Percentiles rank a stretch among this genome's conserved stretches.
phyloP scores from a whole-genome alignment of 2,888 invertebrate genomes.

The Acleris literana region DNA sequence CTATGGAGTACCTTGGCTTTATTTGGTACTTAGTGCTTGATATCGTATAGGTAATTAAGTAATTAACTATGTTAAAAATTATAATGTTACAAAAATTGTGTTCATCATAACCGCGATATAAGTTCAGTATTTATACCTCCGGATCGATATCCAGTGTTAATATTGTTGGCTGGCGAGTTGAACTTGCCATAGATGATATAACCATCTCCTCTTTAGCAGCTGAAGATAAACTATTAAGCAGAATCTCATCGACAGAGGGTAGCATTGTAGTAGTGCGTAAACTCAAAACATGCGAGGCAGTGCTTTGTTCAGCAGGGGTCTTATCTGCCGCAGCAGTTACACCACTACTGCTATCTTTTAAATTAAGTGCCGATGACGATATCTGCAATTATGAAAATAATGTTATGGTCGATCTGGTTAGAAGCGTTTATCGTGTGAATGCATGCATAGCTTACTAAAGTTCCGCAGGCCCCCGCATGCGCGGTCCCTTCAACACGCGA shows the following conservation, averaged over 20 bases:
- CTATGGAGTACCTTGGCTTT: conserved; percentile 17
- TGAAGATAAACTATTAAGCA: conserved; percentile 85
- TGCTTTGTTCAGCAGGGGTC: conserved; percentile 78
- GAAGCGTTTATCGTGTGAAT: conserved; percentile 61
- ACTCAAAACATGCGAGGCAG: conserved; percentile 83
- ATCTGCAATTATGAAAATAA: conserved; percentile 81
- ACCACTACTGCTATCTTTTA: conserved; percentile 78
- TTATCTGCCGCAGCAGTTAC: conserved; percentile 74
- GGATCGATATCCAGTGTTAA: conserved; percentile 85
- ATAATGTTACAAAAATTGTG: conserved; percentile 43
- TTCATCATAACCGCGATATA: conserved; percentile 55
- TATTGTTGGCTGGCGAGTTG: conserved; percentile 81
- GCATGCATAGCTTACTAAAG: conserved; percentile 67
- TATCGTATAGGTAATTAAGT: too few relatives aligned
- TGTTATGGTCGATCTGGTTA: conserved; percentile 67
- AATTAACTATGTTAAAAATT: too few relatives aligned
- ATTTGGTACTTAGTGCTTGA: conserved; percentile 16
- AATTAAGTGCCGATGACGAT: conserved; percentile 79
- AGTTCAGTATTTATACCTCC: conserved; percentile 80
- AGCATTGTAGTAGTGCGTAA: conserved; percentile 83
- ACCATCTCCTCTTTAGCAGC: conserved; percentile 85
- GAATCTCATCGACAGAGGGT: conserved; percentile 84
- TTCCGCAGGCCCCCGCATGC: conserved; percentile 54
- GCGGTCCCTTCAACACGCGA: conserved; percentile 48
- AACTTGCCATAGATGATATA: conserved; percentile 79